Conservation (phyloP, 2,113 vertebrate species). For the Odocoileus hemionus region DNA sequence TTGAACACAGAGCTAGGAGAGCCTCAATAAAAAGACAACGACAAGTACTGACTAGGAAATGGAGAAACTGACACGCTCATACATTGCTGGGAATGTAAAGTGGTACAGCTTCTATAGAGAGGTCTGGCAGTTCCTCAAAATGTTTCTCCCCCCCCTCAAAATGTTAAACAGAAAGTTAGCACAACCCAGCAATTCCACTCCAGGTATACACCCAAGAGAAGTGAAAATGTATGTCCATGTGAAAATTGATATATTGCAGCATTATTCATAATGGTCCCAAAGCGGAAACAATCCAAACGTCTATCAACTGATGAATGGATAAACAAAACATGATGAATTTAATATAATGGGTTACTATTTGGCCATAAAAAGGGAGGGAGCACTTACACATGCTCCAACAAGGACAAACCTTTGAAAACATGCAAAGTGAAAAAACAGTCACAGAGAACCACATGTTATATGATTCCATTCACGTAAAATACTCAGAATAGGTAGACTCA, state of each 20-base stretch:
- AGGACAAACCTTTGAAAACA: neutral
- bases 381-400: no score
- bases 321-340: neutral
- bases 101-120: neutral
- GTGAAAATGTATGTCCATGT: neutral
- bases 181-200: neutral
- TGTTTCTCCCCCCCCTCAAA: accelerated
- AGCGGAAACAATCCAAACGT: neutral
- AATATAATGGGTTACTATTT: neutral
- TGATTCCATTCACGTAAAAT: neutral
- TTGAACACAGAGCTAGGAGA: neutral
- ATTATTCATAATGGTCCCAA: neutral
- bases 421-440: neutral
- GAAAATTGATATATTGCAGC: neutral
- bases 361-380: neutral
- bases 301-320: neutral
- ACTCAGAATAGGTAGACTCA: neutral
- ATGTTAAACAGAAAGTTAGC: neutral
- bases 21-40: neutral
- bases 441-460: neutral
- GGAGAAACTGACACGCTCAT: neutral
- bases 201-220: neutral
- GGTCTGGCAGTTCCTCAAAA: neutral
- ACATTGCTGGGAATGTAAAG: neutral
- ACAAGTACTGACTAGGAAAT: accelerated